phyloP scores from a whole-genome alignment of 1,140 invertebrate species.

The Maniola jurtina region DNA sequence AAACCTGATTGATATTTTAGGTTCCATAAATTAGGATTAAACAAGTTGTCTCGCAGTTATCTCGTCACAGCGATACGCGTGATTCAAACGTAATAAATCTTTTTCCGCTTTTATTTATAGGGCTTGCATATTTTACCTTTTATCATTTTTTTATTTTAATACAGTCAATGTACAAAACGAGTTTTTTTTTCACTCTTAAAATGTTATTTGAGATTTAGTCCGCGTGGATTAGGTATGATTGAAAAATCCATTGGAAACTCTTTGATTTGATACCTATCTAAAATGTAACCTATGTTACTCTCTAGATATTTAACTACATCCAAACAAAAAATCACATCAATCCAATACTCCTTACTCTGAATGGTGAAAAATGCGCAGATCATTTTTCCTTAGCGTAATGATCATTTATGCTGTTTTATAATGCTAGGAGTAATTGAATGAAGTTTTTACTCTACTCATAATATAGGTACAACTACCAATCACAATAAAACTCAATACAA shows the following conservation, averaged over 20 bases:
- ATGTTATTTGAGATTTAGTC: too few species aligned
- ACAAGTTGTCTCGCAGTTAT: slow-evolving; percentile 35
- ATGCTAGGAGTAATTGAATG: not conserved
- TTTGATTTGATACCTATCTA: too few species aligned
- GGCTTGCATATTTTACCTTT: slow-evolving; percentile 16
- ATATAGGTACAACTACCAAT: not conserved
- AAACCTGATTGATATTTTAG: slow-evolving; percentile 21
- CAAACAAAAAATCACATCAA: too few species aligned
- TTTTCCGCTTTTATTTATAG: slow-evolving; percentile 23
- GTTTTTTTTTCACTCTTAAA: not conserved
- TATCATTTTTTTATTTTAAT: not conserved
- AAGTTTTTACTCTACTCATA: too few species aligned
- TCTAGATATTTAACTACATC: too few species aligned
- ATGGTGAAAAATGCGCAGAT: too few species aligned
- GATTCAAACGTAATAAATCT: slow-evolving; percentile 24
- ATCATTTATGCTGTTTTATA: too few species aligned
- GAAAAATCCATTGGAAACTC: too few species aligned
- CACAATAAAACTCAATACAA: slow-evolving; percentile 24
- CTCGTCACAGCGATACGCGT: slow-evolving; percentile 31
- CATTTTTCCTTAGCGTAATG: too few species aligned
- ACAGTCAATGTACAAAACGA: not conserved
- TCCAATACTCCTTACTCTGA: not conserved
- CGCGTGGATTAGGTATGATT: too few species aligned
- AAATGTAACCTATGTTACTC: too few species aligned
- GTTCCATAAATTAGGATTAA: slow-evolving; percentile 22